Base-by-base conservation (phyloP, 2,888 invertebrate species). In the Seladonia tumulorum region DNA sequence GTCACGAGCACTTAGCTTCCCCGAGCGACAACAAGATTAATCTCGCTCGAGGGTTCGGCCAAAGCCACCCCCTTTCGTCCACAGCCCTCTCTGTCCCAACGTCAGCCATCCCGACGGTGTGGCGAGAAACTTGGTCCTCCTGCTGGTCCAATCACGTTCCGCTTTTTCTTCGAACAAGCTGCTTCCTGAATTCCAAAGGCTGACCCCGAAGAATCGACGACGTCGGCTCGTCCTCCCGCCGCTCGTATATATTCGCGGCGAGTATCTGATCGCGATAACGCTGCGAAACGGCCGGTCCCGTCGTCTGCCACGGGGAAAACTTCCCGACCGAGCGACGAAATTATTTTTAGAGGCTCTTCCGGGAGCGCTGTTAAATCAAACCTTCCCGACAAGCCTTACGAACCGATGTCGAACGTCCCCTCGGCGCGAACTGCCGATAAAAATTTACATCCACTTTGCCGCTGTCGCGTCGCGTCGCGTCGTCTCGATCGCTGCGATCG, bases 1-100 rank as follows among this genome's bases (percentile, higher is more conserved):
- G 87, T 89, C 90, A 88, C 89, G 78, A 84, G 79, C 87, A 87
- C 85, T 89, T 90, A 87, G 79, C 84, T 88, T 81, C 49, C 79
- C 53, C 68, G 77, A 84, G 77, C 81, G 82, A 82, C 83, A 85
- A 89, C 87, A 79, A 90, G 89, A 90, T 90, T 89, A 90, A 90
- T 89, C 82, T 82, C 45, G 82, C 79, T 77, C 75, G 82, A 88
- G 81, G 83, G 81, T 78, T 88, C 72, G 74, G 79, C 81, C 81
- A 77, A 83, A 87, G 86, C 82, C 81, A 76, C 35, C 74, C 35
- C 25, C 12, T 16, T 35, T 29, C 25, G 35, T 22, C 53, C 60
- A 57, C n/a, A n/a, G 57, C n/a, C 16, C n/a, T 35, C 49, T 25
- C 29, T 18, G 16, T 39, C 63, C 22, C 63, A n/a, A n/a, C 18